These are phyloP conservation scores for Hepsetus odoe DNA, from an alignment of 2,113 vertebrate species.

Conservation along the genomic window DNA sequence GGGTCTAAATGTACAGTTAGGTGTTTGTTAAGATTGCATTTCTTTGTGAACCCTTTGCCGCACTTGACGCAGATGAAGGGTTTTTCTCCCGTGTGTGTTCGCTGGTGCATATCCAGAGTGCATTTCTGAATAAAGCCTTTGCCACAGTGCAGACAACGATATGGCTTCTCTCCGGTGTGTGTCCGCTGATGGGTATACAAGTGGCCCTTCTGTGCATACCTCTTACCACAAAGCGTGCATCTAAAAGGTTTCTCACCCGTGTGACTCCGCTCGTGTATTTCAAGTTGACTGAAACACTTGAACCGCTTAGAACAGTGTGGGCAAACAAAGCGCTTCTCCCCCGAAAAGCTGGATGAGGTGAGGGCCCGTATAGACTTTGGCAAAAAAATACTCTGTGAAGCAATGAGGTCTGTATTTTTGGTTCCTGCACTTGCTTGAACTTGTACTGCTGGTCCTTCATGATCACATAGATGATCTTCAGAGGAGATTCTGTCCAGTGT, in stretches of 20 bases:
- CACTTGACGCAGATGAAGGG: slow-evolving; percentile 74
- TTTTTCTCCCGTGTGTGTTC: slow-evolving; percentile 78
- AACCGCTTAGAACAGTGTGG: slow-evolving; percentile 75
- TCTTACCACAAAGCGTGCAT: slow-evolving; percentile 75
- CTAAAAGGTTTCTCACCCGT: slow-evolving; percentile 77
- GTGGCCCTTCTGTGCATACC: slow-evolving; percentile 76
- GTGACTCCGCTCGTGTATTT: slow-evolving; percentile 79
- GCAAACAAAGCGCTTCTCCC: slow-evolving; percentile 70
- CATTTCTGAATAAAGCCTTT: slow-evolving; percentile 81
- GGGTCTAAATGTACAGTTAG: slow-evolving; percentile 67
- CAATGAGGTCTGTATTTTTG: slow-evolving; percentile 41
- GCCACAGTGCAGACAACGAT: slow-evolving; percentile 73
- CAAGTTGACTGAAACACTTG: slow-evolving; percentile 76
- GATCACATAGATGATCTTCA: not conserved
- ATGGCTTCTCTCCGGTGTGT: slow-evolving; percentile 78
- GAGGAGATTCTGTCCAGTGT: not conserved
- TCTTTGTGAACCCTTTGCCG: slow-evolving; percentile 78
- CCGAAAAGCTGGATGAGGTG: slow-evolving; percentile 55
- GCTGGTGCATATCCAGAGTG: slow-evolving; percentile 78
- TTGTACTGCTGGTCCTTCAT: slow-evolving; percentile 35
- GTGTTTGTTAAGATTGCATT: slow-evolving; percentile 79
- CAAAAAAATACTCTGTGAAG: slow-evolving; percentile 47
- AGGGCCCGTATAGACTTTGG: slow-evolving; percentile 62
- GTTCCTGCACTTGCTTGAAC: slow-evolving; percentile 36
- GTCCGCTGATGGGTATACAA: slow-evolving; percentile 79